phyloP scores from a whole-genome alignment of 2,113 vertebrate species.

The Labrus mixtus region DNA sequence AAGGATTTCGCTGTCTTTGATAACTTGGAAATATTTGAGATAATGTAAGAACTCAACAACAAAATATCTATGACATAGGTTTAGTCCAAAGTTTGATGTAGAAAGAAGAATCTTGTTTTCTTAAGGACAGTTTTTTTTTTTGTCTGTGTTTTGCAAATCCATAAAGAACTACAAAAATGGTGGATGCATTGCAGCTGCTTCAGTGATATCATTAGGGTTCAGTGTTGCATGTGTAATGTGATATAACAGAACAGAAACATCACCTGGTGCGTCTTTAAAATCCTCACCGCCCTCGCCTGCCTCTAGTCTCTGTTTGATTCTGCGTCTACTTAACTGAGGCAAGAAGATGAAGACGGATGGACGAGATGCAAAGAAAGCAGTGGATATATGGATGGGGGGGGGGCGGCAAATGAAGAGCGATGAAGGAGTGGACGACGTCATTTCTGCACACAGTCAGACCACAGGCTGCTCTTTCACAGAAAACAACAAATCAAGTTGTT shows the following conservation, averaged over 20 bases:
- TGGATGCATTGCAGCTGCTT: too few species aligned
- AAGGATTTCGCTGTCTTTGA: too few species aligned
- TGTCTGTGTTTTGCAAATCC: too few species aligned
- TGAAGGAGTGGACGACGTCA: constrained; percentile 13
- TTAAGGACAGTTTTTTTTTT: too few species aligned
- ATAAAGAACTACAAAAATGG: too few species aligned
- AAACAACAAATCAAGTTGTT: not conserved
- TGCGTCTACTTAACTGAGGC: constrained; percentile 14
- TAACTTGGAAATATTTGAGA: too few species aligned
- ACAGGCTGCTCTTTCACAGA: not conserved
- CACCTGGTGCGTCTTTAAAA: not conserved
- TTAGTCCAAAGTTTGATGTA: too few species aligned
- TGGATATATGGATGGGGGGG: not conserved
- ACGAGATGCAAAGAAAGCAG: constrained; percentile 6
- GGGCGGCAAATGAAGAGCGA: constrained; percentile 13
- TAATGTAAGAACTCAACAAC: too few species aligned
- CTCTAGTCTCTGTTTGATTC: not conserved
- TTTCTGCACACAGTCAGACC: constrained; percentile 5
- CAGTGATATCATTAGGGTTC: not conserved
- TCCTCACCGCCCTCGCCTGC: not conserved
- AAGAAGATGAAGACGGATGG: constrained; percentile 39
- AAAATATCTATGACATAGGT: too few species aligned
- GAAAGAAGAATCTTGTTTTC: too few species aligned
- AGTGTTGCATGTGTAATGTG: not conserved
- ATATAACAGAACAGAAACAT: not conserved